Evolutionary conservation across 2,888 invertebrate species (phyloP).

Genomic region (Drosophila subsilvestris): DNA sequence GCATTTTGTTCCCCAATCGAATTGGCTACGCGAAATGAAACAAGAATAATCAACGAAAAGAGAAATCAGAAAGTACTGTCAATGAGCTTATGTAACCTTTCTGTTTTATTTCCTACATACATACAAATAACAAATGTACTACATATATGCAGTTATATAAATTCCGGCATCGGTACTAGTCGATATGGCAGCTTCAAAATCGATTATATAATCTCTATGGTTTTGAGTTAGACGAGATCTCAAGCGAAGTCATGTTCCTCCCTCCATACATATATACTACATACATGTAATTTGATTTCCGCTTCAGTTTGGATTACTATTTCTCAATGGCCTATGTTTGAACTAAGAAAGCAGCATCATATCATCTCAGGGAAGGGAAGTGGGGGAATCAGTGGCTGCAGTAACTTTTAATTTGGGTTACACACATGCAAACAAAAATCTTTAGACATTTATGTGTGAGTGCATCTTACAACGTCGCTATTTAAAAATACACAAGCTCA

Average conservation of each 20-base stretch:
- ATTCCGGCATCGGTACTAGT: conserved; percentile 4
- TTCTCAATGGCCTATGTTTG: neutral
- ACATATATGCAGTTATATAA: conserved; percentile 9
- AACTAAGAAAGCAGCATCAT: conserved; percentile 1
- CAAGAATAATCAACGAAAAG: neutral
- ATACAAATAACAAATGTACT: neutral
- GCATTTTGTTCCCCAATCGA: conserved; percentile 57
- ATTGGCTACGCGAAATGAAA: conserved; percentile 28
- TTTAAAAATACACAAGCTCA: conserved; percentile 28
- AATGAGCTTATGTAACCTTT: conserved; percentile 65
- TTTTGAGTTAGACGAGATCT: neutral
- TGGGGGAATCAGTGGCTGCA: conserved; percentile 2
- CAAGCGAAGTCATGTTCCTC: neutral
- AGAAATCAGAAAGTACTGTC: conserved; percentile 30
- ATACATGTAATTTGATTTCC: too few relatives aligned
- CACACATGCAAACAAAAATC: neutral
- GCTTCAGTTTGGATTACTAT: too few relatives aligned
- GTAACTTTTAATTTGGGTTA: conserved; percentile 34
- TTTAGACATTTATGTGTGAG: conserved; percentile 5
- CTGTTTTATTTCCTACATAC: conserved; percentile 21
- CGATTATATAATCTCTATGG: neutral
- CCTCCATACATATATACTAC: neutral
- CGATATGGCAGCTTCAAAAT: neutral
- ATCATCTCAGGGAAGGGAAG: conserved; percentile 1
- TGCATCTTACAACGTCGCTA: conserved; percentile 23